These are phyloP conservation scores for Scolopax mira DNA, from an alignment of 2,113 vertebrate genomes.

Conservation along the genomic window DNA sequence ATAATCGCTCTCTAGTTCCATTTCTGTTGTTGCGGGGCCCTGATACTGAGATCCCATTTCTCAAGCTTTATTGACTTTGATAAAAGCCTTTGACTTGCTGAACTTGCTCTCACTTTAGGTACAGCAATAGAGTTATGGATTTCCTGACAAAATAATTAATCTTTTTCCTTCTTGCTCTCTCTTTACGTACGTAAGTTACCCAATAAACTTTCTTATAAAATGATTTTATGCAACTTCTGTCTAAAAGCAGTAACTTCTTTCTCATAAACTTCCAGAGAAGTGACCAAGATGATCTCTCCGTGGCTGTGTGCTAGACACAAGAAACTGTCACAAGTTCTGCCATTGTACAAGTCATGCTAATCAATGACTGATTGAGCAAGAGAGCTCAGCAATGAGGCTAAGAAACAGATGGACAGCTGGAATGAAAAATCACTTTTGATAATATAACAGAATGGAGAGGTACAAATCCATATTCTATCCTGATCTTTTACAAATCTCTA, in stretches of 20 bases:
- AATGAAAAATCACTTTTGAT: neutral
- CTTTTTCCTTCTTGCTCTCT: neutral
- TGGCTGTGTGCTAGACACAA: neutral
- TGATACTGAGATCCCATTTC: conserved; percentile 43
- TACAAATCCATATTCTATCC: neutral
- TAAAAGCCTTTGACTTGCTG: conserved; percentile 54
- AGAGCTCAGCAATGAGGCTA: neutral
- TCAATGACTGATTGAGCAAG: neutral
- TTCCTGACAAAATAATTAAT: conserved; percentile 62
- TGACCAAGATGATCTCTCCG: neutral
- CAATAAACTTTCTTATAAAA: neutral
- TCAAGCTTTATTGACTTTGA: conserved; percentile 64
- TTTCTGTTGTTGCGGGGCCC: conserved; percentile 30
- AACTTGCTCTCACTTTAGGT: conserved; percentile 60
- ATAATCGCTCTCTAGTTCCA: conserved; percentile 13
- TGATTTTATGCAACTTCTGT: neutral
- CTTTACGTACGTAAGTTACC: neutral
- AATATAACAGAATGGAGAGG: neutral
- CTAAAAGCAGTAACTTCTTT: neutral
- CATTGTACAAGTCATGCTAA: neutral
- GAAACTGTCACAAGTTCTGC: neutral
- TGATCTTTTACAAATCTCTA: neutral
- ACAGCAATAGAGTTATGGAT: conserved; percentile 45
- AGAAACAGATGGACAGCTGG: neutral
- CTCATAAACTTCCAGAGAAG: neutral